Evolutionary conservation across 2,797 vertebrate genomes (phyloP).

Genomic region (Liasis olivaceus): DNA sequence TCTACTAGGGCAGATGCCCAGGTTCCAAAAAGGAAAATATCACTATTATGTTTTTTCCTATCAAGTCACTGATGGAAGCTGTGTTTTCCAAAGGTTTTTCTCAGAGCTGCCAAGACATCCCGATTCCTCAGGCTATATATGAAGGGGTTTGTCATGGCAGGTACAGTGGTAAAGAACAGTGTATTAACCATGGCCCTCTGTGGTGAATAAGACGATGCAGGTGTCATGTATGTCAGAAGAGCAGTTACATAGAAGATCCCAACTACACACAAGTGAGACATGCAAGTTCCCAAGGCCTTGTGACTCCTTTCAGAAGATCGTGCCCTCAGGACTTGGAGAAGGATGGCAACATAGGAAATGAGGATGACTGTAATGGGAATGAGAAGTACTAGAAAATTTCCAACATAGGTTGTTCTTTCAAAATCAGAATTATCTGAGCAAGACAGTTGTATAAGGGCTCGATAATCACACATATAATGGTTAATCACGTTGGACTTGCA

Average conservation of each 20-base stretch:
- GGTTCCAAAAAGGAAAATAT: too few species aligned
- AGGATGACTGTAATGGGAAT: slow-evolving; percentile 46
- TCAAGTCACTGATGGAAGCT: background rate
- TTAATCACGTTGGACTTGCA: slow-evolving; percentile 50
- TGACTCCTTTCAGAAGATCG: slow-evolving; percentile 11
- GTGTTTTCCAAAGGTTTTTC: background rate
- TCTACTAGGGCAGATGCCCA: too few species aligned
- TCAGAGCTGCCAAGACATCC: slow-evolving; percentile 10
- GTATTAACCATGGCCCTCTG: background rate
- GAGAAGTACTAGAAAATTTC: slow-evolving; percentile 40
- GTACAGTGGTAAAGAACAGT: background rate
- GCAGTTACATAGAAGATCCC: slow-evolving; percentile 47
- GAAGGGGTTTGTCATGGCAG: slow-evolving; percentile 38
- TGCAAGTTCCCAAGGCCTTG: slow-evolving; percentile 47
- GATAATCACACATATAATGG: slow-evolving; percentile 52
- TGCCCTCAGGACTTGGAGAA: slow-evolving; percentile 26
- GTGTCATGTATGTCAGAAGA: slow-evolving; percentile 26
- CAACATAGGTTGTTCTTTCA: slow-evolving; percentile 23
- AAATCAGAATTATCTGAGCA: slow-evolving; percentile 48
- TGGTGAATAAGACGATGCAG: background rate
- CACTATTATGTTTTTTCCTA: background rate
- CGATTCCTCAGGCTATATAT: slow-evolving; percentile 48
- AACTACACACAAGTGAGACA: slow-evolving; percentile 45
- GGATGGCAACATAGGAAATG: slow-evolving; percentile 42
- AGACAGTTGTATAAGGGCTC: slow-evolving; percentile 48